Conservation (phyloP, 2,888 invertebrate species). For the Eustalomyia histrio region DNA sequence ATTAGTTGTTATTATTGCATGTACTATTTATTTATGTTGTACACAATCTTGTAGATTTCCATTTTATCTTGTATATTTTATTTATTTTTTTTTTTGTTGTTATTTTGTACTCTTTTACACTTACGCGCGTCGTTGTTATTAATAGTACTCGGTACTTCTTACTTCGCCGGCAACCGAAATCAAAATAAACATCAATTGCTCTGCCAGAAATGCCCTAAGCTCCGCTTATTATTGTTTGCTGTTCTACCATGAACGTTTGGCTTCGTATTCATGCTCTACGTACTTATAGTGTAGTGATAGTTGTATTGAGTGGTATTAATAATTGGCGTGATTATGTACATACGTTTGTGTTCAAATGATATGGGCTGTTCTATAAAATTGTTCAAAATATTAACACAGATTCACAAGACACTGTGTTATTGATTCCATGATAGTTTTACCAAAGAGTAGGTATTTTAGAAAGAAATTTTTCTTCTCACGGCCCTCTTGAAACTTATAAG, state of each 20-base stretch:
- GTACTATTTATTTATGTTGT: slow-evolving; percentile 38
- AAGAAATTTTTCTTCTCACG: too few species aligned
- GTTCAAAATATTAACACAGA: background rate
- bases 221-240: slow-evolving; percentile 52
- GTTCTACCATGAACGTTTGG: background rate
- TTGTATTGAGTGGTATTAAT: slow-evolving; percentile 22
- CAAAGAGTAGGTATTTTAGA: too few species aligned
- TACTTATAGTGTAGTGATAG: background rate
- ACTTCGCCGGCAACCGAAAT: slow-evolving; percentile 59
- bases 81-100: slow-evolving; percentile 23
- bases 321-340: slow-evolving; percentile 31
- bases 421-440: too few species aligned
- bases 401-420: too few species aligned
- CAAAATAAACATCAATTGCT: slow-evolving; percentile 59
- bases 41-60: slow-evolving; percentile 42
- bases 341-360: slow-evolving; percentile 11
- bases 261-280: slow-evolving; percentile 31
- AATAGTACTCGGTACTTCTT: slow-evolving; percentile 31
- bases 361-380: slow-evolving; percentile 21
- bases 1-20: slow-evolving; percentile 38
- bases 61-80: slow-evolving; percentile 42
- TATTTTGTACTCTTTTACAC: slow-evolving; percentile 12
- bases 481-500: too few species aligned
- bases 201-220: slow-evolving; percentile 52
- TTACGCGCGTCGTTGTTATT: slow-evolving; percentile 34